A percentile compares a stretch with the other conserved stretches of the same genome.
Evolutionary conservation across 2,113 vertebrate species (phyloP).

Genomic region (Etia nguti): DNA sequence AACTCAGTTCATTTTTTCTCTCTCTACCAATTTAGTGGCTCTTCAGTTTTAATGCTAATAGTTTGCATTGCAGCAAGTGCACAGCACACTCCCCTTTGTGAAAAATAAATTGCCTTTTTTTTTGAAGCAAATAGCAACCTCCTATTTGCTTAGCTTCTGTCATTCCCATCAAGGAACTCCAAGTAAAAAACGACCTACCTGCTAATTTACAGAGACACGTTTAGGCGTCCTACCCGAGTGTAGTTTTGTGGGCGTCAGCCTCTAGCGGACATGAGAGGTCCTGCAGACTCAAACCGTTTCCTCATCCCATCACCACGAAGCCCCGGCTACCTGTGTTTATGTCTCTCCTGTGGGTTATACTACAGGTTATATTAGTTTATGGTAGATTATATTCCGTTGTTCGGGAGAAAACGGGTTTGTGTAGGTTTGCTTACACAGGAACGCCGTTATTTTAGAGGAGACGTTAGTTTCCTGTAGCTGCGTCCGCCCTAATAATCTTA

Average conservation of each 20-base stretch:
- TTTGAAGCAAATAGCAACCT: not conserved
- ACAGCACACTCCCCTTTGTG: not conserved
- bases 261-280: not conserved
- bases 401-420: not conserved
- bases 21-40: not conserved
- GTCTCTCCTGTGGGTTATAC: fast-evolving
- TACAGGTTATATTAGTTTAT: not conserved
- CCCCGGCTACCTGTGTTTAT: not conserved
- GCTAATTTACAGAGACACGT: not conserved
- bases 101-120: not conserved
- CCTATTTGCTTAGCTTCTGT: not conserved
- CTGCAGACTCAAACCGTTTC: not conserved
- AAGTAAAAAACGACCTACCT: not conserved
- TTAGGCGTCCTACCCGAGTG: not conserved
- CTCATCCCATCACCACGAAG: not conserved
- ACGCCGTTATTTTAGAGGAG: not conserved
- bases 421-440: not conserved
- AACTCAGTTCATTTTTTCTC: not conserved
- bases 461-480: not conserved
- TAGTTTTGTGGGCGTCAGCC: not conserved
- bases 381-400: not conserved
- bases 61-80: not conserved
- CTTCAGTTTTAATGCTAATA: not conserved
- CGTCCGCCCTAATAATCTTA: not conserved
- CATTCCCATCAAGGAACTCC: not conserved